phyloP scores from a whole-genome alignment of 1,140 invertebrate species.

The Megalopta genalis region DNA sequence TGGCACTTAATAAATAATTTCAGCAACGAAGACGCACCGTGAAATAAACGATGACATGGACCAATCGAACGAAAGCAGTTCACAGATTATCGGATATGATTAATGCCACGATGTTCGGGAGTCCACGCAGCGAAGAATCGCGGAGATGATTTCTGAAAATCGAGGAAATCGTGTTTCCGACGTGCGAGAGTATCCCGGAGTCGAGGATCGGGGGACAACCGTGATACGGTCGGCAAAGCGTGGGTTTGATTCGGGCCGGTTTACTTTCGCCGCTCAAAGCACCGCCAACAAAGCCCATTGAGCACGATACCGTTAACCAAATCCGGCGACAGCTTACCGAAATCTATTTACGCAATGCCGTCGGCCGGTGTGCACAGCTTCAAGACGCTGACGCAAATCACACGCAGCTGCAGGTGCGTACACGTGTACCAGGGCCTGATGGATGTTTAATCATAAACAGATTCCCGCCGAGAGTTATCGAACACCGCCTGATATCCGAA shows the following conservation, averaged over 20 bases:
- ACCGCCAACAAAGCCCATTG: conserved; percentile 3
- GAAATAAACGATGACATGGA: no score
- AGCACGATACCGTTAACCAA: conserved; percentile 32
- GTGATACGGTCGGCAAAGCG: background rate
- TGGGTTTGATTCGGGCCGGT: background rate
- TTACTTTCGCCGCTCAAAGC: background rate
- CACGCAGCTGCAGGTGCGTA: conserved; percentile 24
- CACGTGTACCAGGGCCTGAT: conserved; percentile 8
- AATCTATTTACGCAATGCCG: conserved; percentile 32
- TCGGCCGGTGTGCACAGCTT: conserved; percentile 19
- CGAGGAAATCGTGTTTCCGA: no score
- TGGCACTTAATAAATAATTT: no score
- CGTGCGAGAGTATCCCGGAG: no score
- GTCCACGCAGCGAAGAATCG: no score
- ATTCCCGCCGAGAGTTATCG: conserved; percentile 15
- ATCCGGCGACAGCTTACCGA: conserved; percentile 16
- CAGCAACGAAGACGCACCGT: no score
- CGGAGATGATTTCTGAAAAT: no score
- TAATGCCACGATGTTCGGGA: no score
- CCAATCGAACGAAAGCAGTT: no score
- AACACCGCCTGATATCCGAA: background rate
- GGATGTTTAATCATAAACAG: conserved; percentile 35
- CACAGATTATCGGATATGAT: no score
- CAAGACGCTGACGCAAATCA: conserved; percentile 41
- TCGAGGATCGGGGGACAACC: no score